Evolutionary conservation across 2,797 vertebrate genomes (phyloP), one percentile per base, ranked within the genome.

Genomic region (Catamblyrhynchus diadema): DNA sequence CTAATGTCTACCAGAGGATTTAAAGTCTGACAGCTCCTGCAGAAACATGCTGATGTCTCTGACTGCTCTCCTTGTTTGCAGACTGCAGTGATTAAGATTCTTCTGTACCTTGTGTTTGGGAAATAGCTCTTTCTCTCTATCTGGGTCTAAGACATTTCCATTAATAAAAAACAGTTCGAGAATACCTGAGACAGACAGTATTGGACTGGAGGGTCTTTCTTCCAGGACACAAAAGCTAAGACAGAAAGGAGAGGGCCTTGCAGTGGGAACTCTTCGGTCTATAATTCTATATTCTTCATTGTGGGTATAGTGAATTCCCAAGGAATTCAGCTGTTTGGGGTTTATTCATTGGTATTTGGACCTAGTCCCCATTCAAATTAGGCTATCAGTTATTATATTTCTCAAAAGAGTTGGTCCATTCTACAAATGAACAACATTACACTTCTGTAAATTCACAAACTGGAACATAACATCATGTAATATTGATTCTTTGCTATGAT

Each of bases 21-120:
- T 92, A 53, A 82, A 82, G 51, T 61, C 65, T 94, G 62, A 66
- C 71, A 93, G 44, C 16, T 62, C 89, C 89, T 88, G 57, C 50
- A 92, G 81, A 91, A 94, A 85, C 24, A 47, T 5, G 16, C 24
- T 80, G 48, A 22, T 8, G 18, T 77, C 42, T 87, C 57, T 94
- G 70, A 67, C 79, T 89, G 60, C 12, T 83, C 62, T 81, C 69
- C 42, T 67, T 82, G 19, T 80, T 90, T 88, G 78, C 57, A 48
- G 22, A 14, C 35, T 65, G 45, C 32, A 86, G 32, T 73, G 16
- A 85, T 75, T 74, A 83, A 90, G n/a, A 54, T 18, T 51, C 45
- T 56, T 85, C 53, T 67, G 7, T 70, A 45, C 7, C 48, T 85
- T 54, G 18, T 71, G 5, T 71, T 81, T 59, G 19, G 41, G 59